Base-by-base conservation (phyloP, 2,797 vertebrate genomes). In the Rhinatrema bivittatum region DNA sequence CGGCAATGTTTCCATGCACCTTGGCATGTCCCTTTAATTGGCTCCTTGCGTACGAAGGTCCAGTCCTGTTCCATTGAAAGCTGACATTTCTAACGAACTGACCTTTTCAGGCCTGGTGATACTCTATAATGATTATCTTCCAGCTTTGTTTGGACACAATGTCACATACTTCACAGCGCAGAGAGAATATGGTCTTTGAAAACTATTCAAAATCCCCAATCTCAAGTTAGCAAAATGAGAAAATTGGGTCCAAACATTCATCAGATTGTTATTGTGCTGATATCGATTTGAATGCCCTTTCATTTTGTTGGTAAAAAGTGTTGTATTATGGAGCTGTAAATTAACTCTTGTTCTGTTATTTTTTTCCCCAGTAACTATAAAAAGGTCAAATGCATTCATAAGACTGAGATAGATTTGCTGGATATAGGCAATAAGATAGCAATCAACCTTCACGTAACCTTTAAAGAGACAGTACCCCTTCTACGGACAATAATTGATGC, bases 51-150 rank as follows among this genome's bases (percentile, higher is more conserved):
- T 81, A 71, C 78, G 71, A 81, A 83, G 82, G 85, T 87, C 81
- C 74, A 7, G 84, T 50, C 77, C 42, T 72, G 87, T 78, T 91
- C 85, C 89, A 91, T 90, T 95, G 92, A 96, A 92, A 76, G 77
- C 87, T 97, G 94, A 97, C 94, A 96, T 97, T 97, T 98, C 89
- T 91, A 91, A 92, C 88, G 86, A 87, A 78, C 86, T 96, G 93
- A 97, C 94, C 94, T 98, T 97, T 98, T 89, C 86, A 89, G 87
- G 81, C 83, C 85, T 76, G 45, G 81, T 84, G 81, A 87, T 86
- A 89, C 90, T 93, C 88, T 87, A 88, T 93, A 97, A 96, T 97
- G 91, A 97, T 95, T 88, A 91, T 88, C 81, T 78, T 78, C 82
- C 82, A 79, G 86, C 87, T 92, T 91, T 91, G 89, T 93, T 88